phyloP scores from a whole-genome alignment of 2,797 vertebrate species.

The Pogonophryne albipinna region DNA sequence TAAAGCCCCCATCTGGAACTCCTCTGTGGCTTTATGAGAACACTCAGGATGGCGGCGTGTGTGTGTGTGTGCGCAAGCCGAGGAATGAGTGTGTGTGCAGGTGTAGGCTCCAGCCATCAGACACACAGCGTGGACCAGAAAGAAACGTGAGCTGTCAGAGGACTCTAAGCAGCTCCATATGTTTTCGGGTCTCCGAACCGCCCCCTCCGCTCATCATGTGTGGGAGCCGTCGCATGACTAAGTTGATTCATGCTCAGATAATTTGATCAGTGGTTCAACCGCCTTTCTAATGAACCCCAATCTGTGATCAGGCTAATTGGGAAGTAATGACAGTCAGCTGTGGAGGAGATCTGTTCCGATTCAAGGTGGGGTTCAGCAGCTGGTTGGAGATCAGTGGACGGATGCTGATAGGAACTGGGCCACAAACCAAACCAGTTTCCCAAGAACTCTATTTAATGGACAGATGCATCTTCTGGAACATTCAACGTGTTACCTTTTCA shows the following conservation, averaged over 20 bases:
- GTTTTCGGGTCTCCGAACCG: slow-evolving; percentile 25
- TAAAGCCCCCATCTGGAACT: slow-evolving; percentile 38
- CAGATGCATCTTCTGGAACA: slow-evolving; percentile 19
- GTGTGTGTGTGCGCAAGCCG: background rate
- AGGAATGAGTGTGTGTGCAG: slow-evolving; percentile 6
- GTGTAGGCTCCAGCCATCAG: slow-evolving; percentile 27
- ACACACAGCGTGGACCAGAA: background rate
- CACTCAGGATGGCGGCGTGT: background rate
- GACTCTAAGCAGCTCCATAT: slow-evolving; percentile 53
- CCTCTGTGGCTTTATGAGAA: slow-evolving; percentile 15
- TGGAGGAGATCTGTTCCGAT: slow-evolving; percentile 5
- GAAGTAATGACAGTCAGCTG: slow-evolving; percentile 63
- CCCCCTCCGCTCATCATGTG: slow-evolving; percentile 37
- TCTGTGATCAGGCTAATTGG: slow-evolving; percentile 49
- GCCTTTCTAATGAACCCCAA: slow-evolving; percentile 39
- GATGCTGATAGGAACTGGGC: slow-evolving; percentile 22
- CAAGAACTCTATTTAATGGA: slow-evolving; percentile 10
- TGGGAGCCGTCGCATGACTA: slow-evolving; percentile 11
- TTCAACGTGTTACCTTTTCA: background rate
- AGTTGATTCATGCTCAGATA: slow-evolving; percentile 29
- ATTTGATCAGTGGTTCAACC: slow-evolving; percentile 49
- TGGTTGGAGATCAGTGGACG: slow-evolving; percentile 17
- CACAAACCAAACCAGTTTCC: slow-evolving; percentile 30
- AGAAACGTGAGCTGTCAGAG: slow-evolving; percentile 35
- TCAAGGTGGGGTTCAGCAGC: slow-evolving; percentile 5